phyloP scores from a whole-genome alignment of 1,140 invertebrate species.

The Bradysia coprophila region DNA sequence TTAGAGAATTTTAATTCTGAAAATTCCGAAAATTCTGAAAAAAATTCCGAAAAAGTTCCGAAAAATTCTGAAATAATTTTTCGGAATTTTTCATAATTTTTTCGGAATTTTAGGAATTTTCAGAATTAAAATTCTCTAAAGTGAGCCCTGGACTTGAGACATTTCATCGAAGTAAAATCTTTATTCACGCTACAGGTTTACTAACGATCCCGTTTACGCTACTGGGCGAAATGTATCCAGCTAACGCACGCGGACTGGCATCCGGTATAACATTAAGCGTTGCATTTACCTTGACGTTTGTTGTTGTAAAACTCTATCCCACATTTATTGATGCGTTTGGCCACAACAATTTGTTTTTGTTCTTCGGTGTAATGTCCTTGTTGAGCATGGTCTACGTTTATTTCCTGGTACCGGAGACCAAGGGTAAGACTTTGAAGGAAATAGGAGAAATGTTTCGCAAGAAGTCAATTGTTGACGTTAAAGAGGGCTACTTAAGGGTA shows the following conservation, averaged over 20 bases:
- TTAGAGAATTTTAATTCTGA: too few species aligned
- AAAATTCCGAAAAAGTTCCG: too few species aligned
- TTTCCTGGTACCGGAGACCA: constrained; percentile 60
- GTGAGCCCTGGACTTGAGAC: too few species aligned
- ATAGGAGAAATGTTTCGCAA: constrained; percentile 35
- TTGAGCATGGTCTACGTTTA: constrained; percentile 46
- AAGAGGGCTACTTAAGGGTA: too few species aligned
- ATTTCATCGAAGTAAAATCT: too few species aligned
- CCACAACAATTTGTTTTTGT: constrained; percentile 41
- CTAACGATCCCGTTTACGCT: constrained; percentile 51
- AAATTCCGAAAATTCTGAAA: too few species aligned
- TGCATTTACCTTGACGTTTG: constrained; percentile 51
- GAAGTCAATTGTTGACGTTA: too few species aligned
- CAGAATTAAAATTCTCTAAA: too few species aligned
- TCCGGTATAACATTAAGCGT: constrained; percentile 41
- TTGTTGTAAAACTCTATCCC: constrained; percentile 54
- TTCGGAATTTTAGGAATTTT: too few species aligned
- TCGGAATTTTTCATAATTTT: too few species aligned
- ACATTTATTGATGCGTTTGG: constrained; percentile 33
- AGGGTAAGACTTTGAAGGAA: constrained; percentile 51
- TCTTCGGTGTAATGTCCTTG: constrained; percentile 46
- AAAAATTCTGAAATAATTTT: too few species aligned
- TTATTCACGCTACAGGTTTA: constrained; percentile 39
- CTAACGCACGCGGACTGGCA: constrained; percentile 41
- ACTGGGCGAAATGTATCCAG: constrained; percentile 53